Percentiles rank a stretch among this genome's conserved stretches.
These are phyloP conservation scores for Gymnocephalus cernua DNA, from an alignment of 2,113 vertebrate species.

Conservation along the genomic window DNA sequence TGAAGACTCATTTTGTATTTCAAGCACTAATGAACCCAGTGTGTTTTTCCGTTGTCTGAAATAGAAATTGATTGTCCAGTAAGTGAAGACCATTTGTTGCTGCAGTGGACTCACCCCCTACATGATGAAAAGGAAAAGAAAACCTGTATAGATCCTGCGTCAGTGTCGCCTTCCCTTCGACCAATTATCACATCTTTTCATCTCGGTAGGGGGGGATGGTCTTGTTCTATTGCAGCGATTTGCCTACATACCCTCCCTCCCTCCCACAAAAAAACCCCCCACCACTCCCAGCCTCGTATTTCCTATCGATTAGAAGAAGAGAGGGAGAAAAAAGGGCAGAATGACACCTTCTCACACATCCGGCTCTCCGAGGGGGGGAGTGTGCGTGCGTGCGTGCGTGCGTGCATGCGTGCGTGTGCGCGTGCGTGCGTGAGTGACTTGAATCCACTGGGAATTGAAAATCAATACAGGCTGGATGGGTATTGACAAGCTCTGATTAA, in stretches of 20 bases:
- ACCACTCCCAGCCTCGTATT: slow-evolving; percentile 40
- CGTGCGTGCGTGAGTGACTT: slow-evolving; percentile 23
- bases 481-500: slow-evolving; percentile 78
- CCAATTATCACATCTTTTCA: slow-evolving; percentile 67
- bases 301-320: slow-evolving; percentile 78
- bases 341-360: slow-evolving; percentile 71
- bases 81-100: slow-evolving; percentile 43
- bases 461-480: slow-evolving; percentile 69
- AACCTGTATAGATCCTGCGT: slow-evolving; percentile 11
- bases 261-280: not conserved
- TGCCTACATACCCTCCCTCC: slow-evolving; percentile 18
- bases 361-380: slow-evolving; percentile 28
- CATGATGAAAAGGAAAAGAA: slow-evolving; percentile 39
- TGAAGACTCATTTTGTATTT: not conserved
- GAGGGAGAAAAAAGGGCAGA: slow-evolving; percentile 48
- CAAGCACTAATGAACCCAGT: not conserved
- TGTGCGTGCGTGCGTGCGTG: slow-evolving; percentile 13
- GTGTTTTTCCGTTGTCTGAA: not conserved
- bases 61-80: slow-evolving; percentile 14
- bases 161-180: slow-evolving; percentile 29
- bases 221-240: slow-evolving; percentile 36
- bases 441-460: slow-evolving; percentile 53
- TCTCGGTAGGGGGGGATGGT: slow-evolving; percentile 34
- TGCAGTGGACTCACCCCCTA: slow-evolving; percentile 12
- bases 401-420: slow-evolving; percentile 2